A percentile compares a stretch with the other conserved stretches of the same genome.
phyloP scores from a whole-genome alignment of 1,140 invertebrate species.

The Vanessa tameamea region DNA sequence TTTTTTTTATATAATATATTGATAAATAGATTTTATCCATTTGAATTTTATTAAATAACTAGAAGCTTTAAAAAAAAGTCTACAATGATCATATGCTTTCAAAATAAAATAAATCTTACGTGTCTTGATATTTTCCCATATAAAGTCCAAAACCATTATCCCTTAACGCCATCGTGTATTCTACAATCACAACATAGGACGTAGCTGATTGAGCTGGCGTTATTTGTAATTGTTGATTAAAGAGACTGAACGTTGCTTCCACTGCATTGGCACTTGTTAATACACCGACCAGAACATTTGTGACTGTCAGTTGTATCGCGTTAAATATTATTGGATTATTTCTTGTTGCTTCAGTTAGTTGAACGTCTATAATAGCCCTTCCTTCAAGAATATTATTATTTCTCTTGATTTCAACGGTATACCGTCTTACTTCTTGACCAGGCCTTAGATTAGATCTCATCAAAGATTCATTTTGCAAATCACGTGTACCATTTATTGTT shows the following conservation, averaged over 20 bases:
- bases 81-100: neutral
- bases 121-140: constrained; percentile 38
- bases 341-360: constrained; percentile 42
- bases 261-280: constrained; percentile 46
- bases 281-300: constrained; percentile 48
- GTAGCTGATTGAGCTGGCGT: constrained; percentile 31
- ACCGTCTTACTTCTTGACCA: constrained; percentile 49
- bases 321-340: constrained; percentile 52
- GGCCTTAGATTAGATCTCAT: constrained; percentile 44
- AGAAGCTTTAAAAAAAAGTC: no score
- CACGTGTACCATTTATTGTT: neutral
- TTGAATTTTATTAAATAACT: no score
- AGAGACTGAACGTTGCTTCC: constrained; percentile 28
- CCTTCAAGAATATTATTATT: constrained; percentile 51
- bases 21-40: no score
- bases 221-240: constrained; percentile 51
- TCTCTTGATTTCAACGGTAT: constrained; percentile 49
- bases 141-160: constrained; percentile 53
- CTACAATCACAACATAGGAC: constrained; percentile 54
- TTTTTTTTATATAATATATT: no score
- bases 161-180: constrained; percentile 68
- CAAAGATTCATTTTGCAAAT: neutral
- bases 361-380: constrained; percentile 51
- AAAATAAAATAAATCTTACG: constrained; percentile 42
- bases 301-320: constrained; percentile 44